Percentiles rank a stretch among this genome's conserved stretches.
Evolutionary conservation across 2,888 invertebrate genomes (phyloP).

Genomic region (Melanargia galathea): DNA sequence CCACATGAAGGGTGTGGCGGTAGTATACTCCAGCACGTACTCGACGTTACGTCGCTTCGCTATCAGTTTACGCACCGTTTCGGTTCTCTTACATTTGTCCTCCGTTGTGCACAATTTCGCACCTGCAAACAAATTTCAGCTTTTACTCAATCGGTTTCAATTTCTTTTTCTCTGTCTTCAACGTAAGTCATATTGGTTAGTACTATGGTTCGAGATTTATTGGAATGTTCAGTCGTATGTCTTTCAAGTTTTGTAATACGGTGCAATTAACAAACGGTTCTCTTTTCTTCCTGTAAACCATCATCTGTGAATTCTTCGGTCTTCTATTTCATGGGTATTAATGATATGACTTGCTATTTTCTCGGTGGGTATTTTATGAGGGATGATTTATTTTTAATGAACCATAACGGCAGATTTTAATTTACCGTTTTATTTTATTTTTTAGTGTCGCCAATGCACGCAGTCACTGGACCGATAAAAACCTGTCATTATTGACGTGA

Average conservation of each 20-base stretch:
- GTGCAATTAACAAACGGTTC: no score
- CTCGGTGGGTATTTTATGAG: no score
- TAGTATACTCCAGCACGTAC: slow-evolving; percentile 71
- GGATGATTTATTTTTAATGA: no score
- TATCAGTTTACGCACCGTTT: slow-evolving; percentile 63
- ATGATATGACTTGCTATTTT: no score
- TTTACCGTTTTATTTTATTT: no score
- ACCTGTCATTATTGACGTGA: no score
- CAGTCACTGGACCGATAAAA: no score
- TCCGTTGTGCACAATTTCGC: slow-evolving; percentile 63
- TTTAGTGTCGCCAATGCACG: no score
- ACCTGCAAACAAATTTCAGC: slow-evolving; percentile 72
- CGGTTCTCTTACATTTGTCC: slow-evolving; percentile 73
- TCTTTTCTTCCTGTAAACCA: neutral
- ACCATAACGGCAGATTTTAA: no score
- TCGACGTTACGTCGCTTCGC: slow-evolving; percentile 71
- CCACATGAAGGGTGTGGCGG: slow-evolving; percentile 74
- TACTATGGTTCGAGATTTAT: neutral
- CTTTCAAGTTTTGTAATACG: neutral
- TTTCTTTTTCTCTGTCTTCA: neutral
- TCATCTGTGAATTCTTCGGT: neutral
- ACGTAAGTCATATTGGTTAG: neutral
- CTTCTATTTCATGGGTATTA: neutral
- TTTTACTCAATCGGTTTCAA: slow-evolving; percentile 30
- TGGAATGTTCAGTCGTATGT: neutral